phyloP scores from a whole-genome alignment of 2,113 vertebrate species.

The Engraulis encrasicolus region DNA sequence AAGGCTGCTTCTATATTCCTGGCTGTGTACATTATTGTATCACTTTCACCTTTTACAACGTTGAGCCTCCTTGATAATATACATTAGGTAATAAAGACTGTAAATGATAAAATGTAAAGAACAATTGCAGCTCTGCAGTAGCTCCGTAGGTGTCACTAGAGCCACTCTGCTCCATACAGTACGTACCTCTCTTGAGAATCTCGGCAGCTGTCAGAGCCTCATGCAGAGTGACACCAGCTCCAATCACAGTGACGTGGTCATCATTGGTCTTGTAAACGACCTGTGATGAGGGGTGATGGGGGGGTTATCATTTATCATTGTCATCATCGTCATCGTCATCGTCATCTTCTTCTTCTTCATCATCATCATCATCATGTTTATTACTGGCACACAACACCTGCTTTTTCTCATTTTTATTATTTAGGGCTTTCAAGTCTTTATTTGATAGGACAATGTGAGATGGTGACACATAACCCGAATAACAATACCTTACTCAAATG shows the following conservation, averaged over 20 bases:
- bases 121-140: not conserved
- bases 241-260: conserved; percentile 91
- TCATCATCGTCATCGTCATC: not conserved
- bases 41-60: not conserved
- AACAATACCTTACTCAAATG: no score
- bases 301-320: not conserved
- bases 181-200: conserved; percentile 87
- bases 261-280: conserved; percentile 72
- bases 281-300: not conserved
- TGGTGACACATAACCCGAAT: no score
- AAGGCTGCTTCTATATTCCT: no score
- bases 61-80: not conserved
- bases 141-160: no score
- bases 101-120: not conserved
- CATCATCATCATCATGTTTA: no score
- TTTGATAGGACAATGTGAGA: no score
- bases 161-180: not conserved
- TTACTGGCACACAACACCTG: no score
- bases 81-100: not conserved
- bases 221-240: conserved; percentile 89
- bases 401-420: no score
- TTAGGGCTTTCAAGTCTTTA: no score
- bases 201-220: conserved; percentile 91
- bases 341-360: no score
- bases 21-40: not conserved